phyloP scores from a whole-genome alignment of 2,113 vertebrate genomes.

The Mesocricetus auratus region DNA sequence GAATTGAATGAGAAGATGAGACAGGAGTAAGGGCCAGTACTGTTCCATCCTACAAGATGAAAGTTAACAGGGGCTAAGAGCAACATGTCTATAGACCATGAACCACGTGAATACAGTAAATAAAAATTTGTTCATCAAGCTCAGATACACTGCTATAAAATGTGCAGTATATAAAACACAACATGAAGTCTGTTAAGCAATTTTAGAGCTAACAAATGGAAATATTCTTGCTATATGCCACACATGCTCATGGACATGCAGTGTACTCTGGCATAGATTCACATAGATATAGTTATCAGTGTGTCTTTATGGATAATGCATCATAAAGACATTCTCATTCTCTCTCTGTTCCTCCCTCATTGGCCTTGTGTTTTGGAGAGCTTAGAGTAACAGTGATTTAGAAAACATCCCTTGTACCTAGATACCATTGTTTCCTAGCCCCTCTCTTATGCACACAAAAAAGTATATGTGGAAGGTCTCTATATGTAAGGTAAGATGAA shows the following conservation, averaged over 20 bases:
- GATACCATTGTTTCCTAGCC: not conserved
- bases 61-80: conserved; percentile 1
- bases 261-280: not conserved
- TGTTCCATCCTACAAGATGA: not conserved
- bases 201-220: not conserved
- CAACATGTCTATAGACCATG: not conserved
- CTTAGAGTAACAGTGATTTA: not conserved
- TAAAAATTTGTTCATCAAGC: not conserved
- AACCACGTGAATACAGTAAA: not conserved
- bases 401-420: not conserved
- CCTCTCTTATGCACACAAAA: not conserved
- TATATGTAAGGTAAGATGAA: not conserved
- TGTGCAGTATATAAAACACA: not conserved
- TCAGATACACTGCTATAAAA: not conserved
- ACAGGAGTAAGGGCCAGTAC: not conserved
- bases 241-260: not conserved
- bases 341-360: not conserved
- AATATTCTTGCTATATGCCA: not conserved
- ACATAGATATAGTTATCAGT: not conserved
- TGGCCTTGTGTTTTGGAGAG: not conserved
- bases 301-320: not conserved
- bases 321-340: not conserved
- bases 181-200: not conserved
- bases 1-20: not conserved
- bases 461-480: not conserved